Conservation (phyloP, 2,888 invertebrate species). For the Eumerus sabulonum region DNA sequence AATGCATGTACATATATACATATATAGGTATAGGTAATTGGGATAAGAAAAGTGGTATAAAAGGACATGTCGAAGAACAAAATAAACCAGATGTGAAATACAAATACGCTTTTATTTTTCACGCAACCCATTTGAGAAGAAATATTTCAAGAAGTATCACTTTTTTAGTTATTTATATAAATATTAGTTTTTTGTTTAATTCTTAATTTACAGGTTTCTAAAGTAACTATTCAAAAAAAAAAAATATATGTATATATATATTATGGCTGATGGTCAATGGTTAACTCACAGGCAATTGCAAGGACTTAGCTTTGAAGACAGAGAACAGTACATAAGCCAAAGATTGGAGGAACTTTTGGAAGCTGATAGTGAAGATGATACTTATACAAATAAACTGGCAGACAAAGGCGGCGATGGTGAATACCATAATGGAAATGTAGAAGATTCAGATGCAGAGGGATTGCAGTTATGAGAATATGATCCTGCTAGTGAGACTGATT, state of each 20-base stretch:
- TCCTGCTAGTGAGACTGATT: slow-evolving; percentile 37
- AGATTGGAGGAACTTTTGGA: slow-evolving; percentile 13
- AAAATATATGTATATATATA: neutral
- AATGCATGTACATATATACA: too few species aligned
- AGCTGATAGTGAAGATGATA: slow-evolving; percentile 16
- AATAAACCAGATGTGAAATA: too few species aligned
- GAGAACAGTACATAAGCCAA: slow-evolving; percentile 4
- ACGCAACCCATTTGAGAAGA: too few species aligned
- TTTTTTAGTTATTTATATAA: too few species aligned
- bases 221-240: neutral
- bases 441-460: slow-evolving; percentile 39
- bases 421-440: slow-evolving; percentile 31
- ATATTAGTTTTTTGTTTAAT: too few species aligned
- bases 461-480: slow-evolving; percentile 36
- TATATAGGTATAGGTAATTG: too few species aligned
- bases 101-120: too few species aligned
- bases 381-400: neutral
- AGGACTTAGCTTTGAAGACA: slow-evolving; percentile 7
- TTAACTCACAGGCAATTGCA: slow-evolving; percentile 7
- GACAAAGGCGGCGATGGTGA: slow-evolving; percentile 5
- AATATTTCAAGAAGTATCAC: too few species aligned
- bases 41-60: too few species aligned
- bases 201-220: too few species aligned
- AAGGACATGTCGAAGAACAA: too few species aligned
- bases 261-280: slow-evolving; percentile 8